A percentile compares a stretch with the other conserved stretches of the same genome.
These are phyloP conservation scores for Cardinalis cardinalis DNA, from an alignment of 2,113 vertebrate species.

Conservation along the genomic window DNA sequence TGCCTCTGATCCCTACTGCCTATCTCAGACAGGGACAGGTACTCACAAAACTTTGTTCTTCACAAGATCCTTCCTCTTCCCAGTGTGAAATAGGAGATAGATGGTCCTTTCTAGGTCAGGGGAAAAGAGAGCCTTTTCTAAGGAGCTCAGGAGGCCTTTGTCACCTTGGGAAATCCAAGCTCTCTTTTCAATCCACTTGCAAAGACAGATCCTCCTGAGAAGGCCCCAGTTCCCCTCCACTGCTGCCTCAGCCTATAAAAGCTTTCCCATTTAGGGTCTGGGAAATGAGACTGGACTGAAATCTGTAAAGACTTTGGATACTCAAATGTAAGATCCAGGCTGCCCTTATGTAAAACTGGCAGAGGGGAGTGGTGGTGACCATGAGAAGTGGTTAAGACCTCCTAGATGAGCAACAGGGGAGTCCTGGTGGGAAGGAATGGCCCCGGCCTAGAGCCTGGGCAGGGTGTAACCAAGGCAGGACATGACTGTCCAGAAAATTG, in stretches of 20 bases:
- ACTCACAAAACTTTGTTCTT: neutral
- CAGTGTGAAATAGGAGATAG: neutral
- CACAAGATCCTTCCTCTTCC: neutral
- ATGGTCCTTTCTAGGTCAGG: neutral
- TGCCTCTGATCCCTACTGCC: neutral
- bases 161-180: neutral
- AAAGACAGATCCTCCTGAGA: neutral
- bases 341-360: neutral
- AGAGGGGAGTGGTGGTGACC: neutral
- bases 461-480: neutral
- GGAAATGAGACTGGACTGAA: neutral
- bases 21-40: neutral
- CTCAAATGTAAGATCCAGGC: neutral
- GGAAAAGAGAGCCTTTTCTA: neutral
- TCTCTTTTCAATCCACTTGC: neutral
- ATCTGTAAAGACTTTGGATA: neutral
- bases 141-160: neutral
- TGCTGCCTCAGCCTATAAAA: neutral
- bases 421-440: neutral
- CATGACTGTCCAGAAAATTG: neutral
- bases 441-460: neutral
- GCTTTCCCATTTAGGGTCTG: neutral
- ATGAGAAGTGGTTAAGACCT: neutral
- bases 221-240: neutral
- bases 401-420: neutral